These are phyloP conservation scores for Mesorhabditis belari DNA, from an alignment of 2,888 invertebrate genomes.

Conservation along the genomic window DNA sequence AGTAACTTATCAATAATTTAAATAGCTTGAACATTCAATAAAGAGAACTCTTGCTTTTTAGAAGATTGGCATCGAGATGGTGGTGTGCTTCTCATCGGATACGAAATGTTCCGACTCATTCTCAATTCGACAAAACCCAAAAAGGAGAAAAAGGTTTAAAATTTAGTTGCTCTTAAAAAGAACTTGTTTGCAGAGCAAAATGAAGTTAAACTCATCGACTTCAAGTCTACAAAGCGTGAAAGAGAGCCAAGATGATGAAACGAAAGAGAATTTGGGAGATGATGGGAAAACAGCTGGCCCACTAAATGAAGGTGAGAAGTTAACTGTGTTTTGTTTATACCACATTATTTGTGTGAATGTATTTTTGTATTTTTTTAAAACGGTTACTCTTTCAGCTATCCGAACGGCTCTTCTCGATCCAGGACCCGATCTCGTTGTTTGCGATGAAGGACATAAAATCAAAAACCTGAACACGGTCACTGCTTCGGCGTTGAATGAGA, in stretches of 20 bases:
- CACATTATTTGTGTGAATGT: too few species aligned
- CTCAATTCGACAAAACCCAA: constrained; percentile 56
- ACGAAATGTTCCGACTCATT: constrained; percentile 86
- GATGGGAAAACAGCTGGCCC: too few species aligned
- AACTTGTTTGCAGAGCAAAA: too few species aligned
- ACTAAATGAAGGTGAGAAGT: too few species aligned
- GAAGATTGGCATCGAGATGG: constrained; percentile 78
- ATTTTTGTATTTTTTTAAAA: too few species aligned
- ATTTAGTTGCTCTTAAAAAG: too few species aligned
- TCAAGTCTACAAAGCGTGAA: too few species aligned
- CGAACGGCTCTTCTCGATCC: constrained; percentile 67
- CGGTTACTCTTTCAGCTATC: constrained; percentile 18
- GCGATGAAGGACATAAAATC: constrained; percentile 93
- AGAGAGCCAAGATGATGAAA: too few species aligned
- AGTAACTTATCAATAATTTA: background rate
- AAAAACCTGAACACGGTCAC: constrained; percentile 96
- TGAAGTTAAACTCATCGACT: too few species aligned
- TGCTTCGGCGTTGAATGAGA: constrained; percentile 86
- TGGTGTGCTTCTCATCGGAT: constrained; percentile 90
- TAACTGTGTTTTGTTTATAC: too few species aligned
- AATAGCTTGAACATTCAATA: background rate
- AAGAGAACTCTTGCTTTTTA: constrained; percentile 35
- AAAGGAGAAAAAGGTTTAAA: constrained; percentile 15
- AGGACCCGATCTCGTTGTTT: constrained; percentile 86
- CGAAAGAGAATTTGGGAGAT: too few species aligned